phyloP scores from a whole-genome alignment of 2,888 invertebrate species.

The Noctua janthe region DNA sequence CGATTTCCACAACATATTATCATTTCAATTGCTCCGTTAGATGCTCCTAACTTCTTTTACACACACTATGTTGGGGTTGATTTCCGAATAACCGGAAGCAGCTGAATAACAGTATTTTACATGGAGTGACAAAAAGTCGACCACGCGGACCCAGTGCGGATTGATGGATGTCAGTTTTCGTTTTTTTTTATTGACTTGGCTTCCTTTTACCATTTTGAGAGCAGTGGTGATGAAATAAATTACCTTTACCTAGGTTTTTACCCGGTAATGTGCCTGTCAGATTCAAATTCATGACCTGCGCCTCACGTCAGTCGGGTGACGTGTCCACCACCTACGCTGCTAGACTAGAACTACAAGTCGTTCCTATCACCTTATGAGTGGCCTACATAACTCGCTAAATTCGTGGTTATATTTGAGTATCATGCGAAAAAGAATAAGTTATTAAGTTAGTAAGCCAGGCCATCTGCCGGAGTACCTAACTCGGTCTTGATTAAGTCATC shows the following conservation, averaged over 20 bases:
- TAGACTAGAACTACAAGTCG: background rate
- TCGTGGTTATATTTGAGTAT: background rate
- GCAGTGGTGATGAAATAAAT: too few species aligned
- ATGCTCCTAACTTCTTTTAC: too few species aligned
- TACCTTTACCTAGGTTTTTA: background rate
- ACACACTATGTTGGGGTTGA: too few species aligned
- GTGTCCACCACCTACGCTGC: background rate
- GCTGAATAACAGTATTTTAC: too few species aligned
- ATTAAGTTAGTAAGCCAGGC: background rate
- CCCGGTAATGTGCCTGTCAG: background rate
- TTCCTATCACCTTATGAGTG: background rate
- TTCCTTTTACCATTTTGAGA: background rate
- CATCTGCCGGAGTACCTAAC: background rate
- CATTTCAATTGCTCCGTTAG: too few species aligned
- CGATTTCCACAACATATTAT: too few species aligned
- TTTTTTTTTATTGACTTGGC: background rate
- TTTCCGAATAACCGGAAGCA: too few species aligned
- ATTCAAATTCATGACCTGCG: background rate
- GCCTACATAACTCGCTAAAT: background rate
- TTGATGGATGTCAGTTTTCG: background rate
- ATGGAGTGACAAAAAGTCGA: too few species aligned
- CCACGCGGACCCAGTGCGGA: background rate
- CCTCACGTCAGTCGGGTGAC: background rate
- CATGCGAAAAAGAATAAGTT: background rate
- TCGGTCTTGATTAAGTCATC: background rate